Evolutionary conservation across 2,113 vertebrate species (phyloP), one percentile per base, ranked within the genome.

Genomic region (Peucedramus taeniatus): DNA sequence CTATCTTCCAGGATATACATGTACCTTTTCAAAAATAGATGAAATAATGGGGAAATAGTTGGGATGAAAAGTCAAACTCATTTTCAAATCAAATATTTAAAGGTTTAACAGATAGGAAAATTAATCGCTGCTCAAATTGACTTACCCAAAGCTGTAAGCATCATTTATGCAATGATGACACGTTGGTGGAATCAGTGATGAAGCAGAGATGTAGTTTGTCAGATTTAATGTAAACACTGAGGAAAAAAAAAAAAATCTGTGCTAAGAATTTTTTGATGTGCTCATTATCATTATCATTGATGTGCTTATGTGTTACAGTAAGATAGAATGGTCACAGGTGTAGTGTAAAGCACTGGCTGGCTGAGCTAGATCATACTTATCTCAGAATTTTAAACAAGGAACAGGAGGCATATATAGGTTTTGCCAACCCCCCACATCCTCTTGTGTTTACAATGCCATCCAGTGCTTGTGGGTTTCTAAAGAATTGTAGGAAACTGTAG

Each of bases 61-160:
- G 57, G 50, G 35, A 90, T 76, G 26, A 61, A 66, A 86, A 77
- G 61, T 80, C 83, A 66, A 37, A 65, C 26, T 11, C 28, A 64
- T 81, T 91, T 93, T n/a, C 70, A 92, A 92, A 76, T 72, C 75
- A 93, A 94, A 71, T 76, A 75, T 91, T 89, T 83, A 78, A 65
- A 91, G 50, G n/a, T 83, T 76, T 87, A 87, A 69, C 40, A 63
- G 63, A 76, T 39, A 79, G 53, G 19, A 71, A 82, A 92, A 84
- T 31, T 93, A 83, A 91, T 69, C 37, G 3, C 63, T 88, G 39
- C 54, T 92, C 63, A 90, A 57, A 86, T 37, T 93, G 61, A 83
- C 78, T 90, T 80, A 76, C 37, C 20, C 24, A 30, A 60, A 90
- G 40, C 44, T 77, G 71, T 72, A 51, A 90, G 83, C 83, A n/a